Conservation (phyloP, 1,140 invertebrate species). For the Ridgeia piscesae region DNA sequence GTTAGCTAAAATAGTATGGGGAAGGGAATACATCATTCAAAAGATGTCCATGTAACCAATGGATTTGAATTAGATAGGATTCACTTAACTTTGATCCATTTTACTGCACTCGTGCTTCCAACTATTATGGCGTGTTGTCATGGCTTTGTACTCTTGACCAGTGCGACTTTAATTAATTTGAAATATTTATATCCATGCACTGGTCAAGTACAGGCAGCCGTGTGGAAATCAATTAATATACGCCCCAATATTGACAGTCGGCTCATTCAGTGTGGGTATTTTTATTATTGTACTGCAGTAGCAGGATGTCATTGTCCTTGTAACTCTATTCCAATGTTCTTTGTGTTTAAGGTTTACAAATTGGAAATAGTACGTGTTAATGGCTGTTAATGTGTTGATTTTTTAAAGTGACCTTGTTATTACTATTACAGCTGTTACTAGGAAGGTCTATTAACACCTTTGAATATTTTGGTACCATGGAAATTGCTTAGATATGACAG, state of each 20-base stretch:
- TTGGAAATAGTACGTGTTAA: neutral
- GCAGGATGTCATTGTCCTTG: neutral
- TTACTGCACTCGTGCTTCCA: neutral
- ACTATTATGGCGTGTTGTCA: conserved; percentile 1
- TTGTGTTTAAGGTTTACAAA: neutral
- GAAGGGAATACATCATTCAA: neutral
- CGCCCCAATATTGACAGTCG: neutral
- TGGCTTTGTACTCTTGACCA: conserved; percentile 4
- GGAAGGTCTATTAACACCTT: too few relatives aligned
- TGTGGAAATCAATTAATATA: conserved; percentile 6
- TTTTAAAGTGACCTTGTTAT: too few relatives aligned
- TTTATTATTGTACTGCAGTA: neutral
- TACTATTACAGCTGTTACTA: too few relatives aligned
- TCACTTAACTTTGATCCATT: neutral
- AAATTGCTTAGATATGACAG: neutral
- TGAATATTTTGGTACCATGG: neutral
- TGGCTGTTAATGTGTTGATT: neutral
- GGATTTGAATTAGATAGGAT: neutral
- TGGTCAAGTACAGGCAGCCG: neutral
- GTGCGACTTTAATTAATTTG: neutral
- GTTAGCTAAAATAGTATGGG: neutral
- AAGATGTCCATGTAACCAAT: neutral
- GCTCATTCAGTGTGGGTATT: neutral
- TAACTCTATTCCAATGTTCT: neutral
- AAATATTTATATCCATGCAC: conserved; percentile 1